phyloP scores from a whole-genome alignment of 2,797 vertebrate species.

The Gallirallus australis region DNA sequence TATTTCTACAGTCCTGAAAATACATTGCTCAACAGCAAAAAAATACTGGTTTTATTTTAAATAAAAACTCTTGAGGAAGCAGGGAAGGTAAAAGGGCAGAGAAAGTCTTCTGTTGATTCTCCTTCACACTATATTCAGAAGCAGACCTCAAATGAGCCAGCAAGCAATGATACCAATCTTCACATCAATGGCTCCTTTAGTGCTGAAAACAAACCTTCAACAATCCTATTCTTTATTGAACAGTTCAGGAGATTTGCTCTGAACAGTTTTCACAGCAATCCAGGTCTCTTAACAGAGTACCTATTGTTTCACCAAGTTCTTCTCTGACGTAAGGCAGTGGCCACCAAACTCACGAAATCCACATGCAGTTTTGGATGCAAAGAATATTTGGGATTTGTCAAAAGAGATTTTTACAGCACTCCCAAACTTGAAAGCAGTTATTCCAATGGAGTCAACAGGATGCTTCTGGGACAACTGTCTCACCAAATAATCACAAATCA shows the following conservation, averaged over 20 bases:
- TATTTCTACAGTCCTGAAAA: neutral
- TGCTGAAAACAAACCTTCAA: conserved; percentile 25
- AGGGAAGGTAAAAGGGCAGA: neutral
- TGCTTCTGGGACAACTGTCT: neutral
- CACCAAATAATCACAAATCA: neutral
- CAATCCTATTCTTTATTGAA: conserved; percentile 49
- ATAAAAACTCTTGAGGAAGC: neutral
- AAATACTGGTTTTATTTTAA: neutral
- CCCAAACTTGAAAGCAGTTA: neutral
- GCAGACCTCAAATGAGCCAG: neutral
- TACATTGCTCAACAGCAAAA: neutral
- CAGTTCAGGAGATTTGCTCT: conserved; percentile 46
- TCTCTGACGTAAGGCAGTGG: conserved; percentile 20
- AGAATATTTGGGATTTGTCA: neutral
- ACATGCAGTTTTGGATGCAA: neutral
- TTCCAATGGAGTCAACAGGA: neutral
- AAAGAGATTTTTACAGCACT: conserved; percentile 1
- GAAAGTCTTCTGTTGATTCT: neutral
- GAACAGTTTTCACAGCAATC: conserved; percentile 44
- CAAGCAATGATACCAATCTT: neutral
- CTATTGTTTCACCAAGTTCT: conserved; percentile 49
- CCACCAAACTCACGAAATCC: neutral
- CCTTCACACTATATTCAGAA: neutral
- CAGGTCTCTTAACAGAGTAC: conserved; percentile 61
- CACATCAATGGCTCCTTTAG: conserved; percentile 29